A percentile compares a stretch with the other conserved stretches of the same genome.
Evolutionary conservation across 1,140 invertebrate genomes (phyloP).

Genomic region (Sycophila sp.): DNA sequence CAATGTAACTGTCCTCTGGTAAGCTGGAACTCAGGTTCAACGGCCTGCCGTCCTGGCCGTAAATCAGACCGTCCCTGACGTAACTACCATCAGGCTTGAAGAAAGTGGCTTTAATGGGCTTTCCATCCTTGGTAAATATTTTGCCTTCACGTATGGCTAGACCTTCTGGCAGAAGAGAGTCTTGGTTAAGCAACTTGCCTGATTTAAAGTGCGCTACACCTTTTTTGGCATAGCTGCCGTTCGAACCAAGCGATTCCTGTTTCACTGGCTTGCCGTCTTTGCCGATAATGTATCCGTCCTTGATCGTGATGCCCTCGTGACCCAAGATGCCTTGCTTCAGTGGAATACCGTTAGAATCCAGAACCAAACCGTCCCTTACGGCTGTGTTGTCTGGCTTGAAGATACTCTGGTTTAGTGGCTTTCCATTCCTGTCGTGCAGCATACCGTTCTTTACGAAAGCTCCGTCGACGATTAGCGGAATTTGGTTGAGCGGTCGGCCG

Average conservation of each 20-base stretch:
- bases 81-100: constrained; percentile 61
- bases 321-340: constrained; percentile 53
- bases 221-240: constrained; percentile 58
- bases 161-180: constrained; percentile 59
- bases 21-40: constrained; percentile 53
- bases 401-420: constrained; percentile 54
- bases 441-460: constrained; percentile 56
- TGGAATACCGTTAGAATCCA: constrained; percentile 45
- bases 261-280: constrained; percentile 60
- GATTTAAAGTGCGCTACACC: constrained; percentile 55
- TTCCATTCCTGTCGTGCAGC: constrained; percentile 51
- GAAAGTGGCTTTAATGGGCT: constrained; percentile 56
- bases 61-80: constrained; percentile 58
- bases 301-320: constrained; percentile 50
- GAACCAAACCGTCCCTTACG: constrained; percentile 57
- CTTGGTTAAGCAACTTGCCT: constrained; percentile 57
- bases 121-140: constrained; percentile 56
- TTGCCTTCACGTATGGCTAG: constrained; percentile 58
- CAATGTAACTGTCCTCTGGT: constrained; percentile 56
- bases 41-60: constrained; percentile 56
- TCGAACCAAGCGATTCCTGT: constrained; percentile 58
- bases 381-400: constrained; percentile 58
- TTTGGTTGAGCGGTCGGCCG: constrained; percentile 53
- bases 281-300: constrained; percentile 54
- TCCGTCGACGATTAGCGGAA: constrained; percentile 57